phyloP scores from a whole-genome alignment of 2,113 vertebrate genomes.

The Xenopus borealis region DNA sequence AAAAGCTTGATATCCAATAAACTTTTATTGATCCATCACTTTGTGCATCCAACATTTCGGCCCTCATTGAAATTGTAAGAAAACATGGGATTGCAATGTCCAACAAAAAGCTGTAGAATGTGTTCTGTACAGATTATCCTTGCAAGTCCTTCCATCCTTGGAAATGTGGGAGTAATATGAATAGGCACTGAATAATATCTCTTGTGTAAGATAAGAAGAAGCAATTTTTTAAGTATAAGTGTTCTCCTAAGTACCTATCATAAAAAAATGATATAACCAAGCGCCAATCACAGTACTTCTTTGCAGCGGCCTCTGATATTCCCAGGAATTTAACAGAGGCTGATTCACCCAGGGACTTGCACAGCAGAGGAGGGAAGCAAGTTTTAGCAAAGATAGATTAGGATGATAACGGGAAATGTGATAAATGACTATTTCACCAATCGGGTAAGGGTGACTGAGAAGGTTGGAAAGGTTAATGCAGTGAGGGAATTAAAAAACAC shows the following conservation, averaged over 20 bases:
- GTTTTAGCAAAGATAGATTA: neutral
- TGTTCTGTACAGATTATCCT: slow-evolving; percentile 8
- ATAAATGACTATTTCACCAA: neutral
- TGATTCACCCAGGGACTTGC: neutral
- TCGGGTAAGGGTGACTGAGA: neutral
- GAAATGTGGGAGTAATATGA: neutral
- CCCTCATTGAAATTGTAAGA: too few species aligned
- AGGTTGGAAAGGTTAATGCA: slow-evolving; percentile 25
- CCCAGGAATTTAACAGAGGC: neutral
- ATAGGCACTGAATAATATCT: neutral
- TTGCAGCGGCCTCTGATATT: neutral
- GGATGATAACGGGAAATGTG: neutral
- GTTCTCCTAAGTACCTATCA: neutral
- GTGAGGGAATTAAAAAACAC: slow-evolving; percentile 6
- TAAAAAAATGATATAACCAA: neutral
- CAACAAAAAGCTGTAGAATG: too few species aligned
- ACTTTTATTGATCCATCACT: too few species aligned
- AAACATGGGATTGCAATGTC: too few species aligned
- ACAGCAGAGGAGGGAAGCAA: neutral
- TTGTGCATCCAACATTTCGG: too few species aligned
- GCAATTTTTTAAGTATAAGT: neutral
- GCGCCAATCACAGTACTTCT: neutral
- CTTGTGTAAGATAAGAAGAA: neutral
- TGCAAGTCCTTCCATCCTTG: neutral
- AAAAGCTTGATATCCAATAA: too few species aligned